Evolutionary conservation across 2,113 vertebrate genomes (phyloP), one percentile per base, ranked within the genome.

Genomic region (Myrmecophaga tridactyla): DNA sequence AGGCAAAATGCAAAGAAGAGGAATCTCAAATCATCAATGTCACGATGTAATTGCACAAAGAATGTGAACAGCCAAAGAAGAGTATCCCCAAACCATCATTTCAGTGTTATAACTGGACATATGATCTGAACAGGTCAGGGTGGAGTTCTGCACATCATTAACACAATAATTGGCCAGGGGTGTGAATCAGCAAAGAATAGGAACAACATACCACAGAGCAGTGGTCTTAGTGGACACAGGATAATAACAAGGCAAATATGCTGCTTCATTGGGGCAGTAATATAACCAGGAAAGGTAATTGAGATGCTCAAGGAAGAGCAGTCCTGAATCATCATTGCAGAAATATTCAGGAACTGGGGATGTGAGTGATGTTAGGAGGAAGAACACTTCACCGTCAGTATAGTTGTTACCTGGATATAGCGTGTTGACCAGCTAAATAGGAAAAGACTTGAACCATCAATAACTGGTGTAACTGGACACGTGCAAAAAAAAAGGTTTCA

Each of bases 51-150:
- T 27, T 80, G 56, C 48, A 21, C 18, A 48, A 7, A 18, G 36
- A 43, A 53, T 43, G 31, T 9, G 31, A 62, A 43, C 7, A 48
- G 25, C 36, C 51, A 83, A 67, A 69, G 9, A 83, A 15, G n/a
- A 51, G 5, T 29, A 43, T 27, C 39, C 17, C 1, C 1, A 0
- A 3, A 34, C 46, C 1, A 0, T 1, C 31, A 9, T 10, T n/a
- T 39, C 20, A 36, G 8, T 7, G 9, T 2, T 21, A 25, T 65
- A 7, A n/a, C 18, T 36, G 21, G 89, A 29, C 0, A 1, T 10
- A 36, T 41, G 43, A 82, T 7, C 11, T 17, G 18, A 77, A 77
- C 2, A 46, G 53, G 5, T 8, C 9, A 82, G n/a, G 25, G 36
- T 20, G 87, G 62, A 53, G 46, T 4, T 13, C 21, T 23, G 23